Base-by-base conservation (phyloP, 1,140 invertebrate species). In the Elymnias hypermnestra region DNA sequence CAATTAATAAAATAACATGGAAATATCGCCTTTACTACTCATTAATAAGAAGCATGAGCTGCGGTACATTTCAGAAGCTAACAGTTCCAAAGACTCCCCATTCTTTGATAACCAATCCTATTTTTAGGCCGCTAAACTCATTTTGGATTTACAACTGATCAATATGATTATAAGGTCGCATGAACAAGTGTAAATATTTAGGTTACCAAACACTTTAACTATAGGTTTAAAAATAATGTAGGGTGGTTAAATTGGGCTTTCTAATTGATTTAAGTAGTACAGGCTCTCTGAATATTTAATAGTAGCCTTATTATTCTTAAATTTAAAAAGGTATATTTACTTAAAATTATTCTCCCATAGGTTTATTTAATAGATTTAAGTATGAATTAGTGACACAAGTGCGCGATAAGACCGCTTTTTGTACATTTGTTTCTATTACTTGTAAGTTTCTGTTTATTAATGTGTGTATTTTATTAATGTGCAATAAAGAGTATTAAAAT, bases 181-280 rank as follows among this genome's bases (percentile, higher is more conserved):
- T 21, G 31, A 35, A 21, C 38, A 31, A 41, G 38, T 44, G 39
- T 22, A 3, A 50, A 42, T 50, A 44, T 52, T 52, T 41, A 38
- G 44, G 55, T 50, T 52, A 50, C 49, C 31, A 26, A 43, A 53
- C 50, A 51, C 49, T 43, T 48, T 28, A 53, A 49, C 25, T 40
- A 51, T 22, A 50, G 14, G 41, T 9, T 35, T 15, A 28, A 25
- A 25, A 25, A 25, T 25, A n/a, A 3, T 28, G 6, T 10, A 12
- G 25, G 25, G 9, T 12, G 25, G 25, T 12, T 12, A 12, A 28
- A 28, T 28, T 28, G 25, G 9, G 2, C 13, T 28, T 12, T 2
- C 3, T 12, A 28, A 28, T 28, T 28, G 9, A 28, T 10, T 9
- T 28, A 10, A 28, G 25, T 7, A 12, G 3, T n/a, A 2, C 25